These are phyloP conservation scores for Geophilus truncorum DNA, from an alignment of 2,888 invertebrate genomes.

Conservation along the genomic window DNA sequence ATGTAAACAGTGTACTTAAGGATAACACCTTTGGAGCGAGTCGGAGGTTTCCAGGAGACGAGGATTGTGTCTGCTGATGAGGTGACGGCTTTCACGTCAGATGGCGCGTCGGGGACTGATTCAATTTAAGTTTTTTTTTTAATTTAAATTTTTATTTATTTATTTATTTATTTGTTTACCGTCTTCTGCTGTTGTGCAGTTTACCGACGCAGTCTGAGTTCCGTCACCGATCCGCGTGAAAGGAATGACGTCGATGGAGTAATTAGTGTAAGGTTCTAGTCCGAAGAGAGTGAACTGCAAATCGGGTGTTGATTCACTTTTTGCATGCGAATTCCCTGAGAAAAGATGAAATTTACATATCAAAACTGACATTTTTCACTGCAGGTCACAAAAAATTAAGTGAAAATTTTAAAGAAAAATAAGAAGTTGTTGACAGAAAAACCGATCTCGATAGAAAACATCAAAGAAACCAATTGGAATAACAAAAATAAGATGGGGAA, in stretches of 20 bases:
- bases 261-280: constrained; percentile 77
- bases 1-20: constrained; percentile 90
- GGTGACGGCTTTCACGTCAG: constrained; percentile 85
- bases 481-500: background rate
- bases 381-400: too few species aligned
- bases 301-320: constrained; percentile 67
- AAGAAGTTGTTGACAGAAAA: background rate
- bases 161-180: constrained; percentile 57
- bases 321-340: constrained; percentile 18
- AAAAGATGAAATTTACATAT: too few species aligned
- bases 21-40: constrained; percentile 85
- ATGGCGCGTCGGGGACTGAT: constrained; percentile 87
- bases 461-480: background rate
- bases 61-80: constrained; percentile 87
- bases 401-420: background rate
- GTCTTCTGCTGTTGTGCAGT: constrained; percentile 79
- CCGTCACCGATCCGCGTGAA: constrained; percentile 82
- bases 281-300: constrained; percentile 73
- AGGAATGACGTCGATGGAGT: constrained; percentile 76
- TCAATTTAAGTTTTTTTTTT: background rate
- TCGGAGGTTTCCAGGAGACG: constrained; percentile 88
- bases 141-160: background rate
- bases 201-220: constrained; percentile 66
- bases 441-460: too few species aligned
- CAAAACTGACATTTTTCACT: too few species aligned